Evolutionary conservation across 1,140 invertebrate species (phyloP), one percentile per base, ranked within the genome.

Genomic region (Teleogryllus occipitalis): DNA sequence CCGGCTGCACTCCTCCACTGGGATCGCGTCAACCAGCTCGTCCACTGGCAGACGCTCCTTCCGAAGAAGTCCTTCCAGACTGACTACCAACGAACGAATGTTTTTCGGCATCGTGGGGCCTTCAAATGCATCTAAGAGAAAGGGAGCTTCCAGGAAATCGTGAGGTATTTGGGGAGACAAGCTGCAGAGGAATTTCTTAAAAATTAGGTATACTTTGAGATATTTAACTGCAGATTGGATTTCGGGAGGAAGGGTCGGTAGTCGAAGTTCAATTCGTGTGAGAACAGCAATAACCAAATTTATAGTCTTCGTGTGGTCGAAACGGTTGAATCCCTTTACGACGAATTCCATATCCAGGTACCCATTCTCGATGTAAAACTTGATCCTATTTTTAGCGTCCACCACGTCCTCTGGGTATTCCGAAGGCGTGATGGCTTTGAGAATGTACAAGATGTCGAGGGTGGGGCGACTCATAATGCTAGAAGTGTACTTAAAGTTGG

Each of bases 221-320:
- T 22, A 21, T 49, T 73, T 78, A 21, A 78, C 48, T 4, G 77
- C 8, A n/a, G 65, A 8, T 8, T n/a, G 22, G 6, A 65, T 73
- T 39, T 78, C 77, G 0, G 21, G 21, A 0, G 8, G 21, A 14
- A 78, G 65, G 8, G 48, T 78, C 6, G 77, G 77, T 4, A 78
- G 21, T 21, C 65, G 18, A 8, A 15, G 65, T 48, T 14, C 6
- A 54, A 78, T 78, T 54, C 65, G 27, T 7, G 77, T 73, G 21
- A 78, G 77, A 14, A 78, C 39, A 8, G 77, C 77, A 7, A 65
- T 78, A 22, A 78, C 8, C 7, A 78, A 7, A 48, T 78, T 47
- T 4, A 47, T 54, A 7, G 77, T 39, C 4, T 21, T 78, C 8
- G 22, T 21, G 22, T 78, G 47, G 21, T 65, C 65, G 39, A 47